Evolutionary conservation across 2,888 invertebrate genomes (phyloP).

Genomic region (Cantharis rufa): DNA sequence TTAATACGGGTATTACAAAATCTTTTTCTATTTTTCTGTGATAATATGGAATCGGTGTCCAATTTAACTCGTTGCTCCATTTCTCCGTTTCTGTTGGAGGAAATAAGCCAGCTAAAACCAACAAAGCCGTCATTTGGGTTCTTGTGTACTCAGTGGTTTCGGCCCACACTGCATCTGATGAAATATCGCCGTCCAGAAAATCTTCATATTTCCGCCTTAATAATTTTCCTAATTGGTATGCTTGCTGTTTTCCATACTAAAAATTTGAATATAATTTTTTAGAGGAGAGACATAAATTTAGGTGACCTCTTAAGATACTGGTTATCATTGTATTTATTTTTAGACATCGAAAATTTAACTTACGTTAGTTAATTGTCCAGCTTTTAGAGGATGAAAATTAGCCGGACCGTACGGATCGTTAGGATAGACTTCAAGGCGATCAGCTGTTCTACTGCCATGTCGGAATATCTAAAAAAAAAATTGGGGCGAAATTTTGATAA

Average conservation of each 20-base stretch:
- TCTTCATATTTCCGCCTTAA: slow-evolving; percentile 64
- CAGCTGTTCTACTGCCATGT: slow-evolving; percentile 61
- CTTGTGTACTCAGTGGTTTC: slow-evolving; percentile 72
- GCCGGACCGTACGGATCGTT: slow-evolving; percentile 66
- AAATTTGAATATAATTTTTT: background rate
- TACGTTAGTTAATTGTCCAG: slow-evolving; percentile 75
- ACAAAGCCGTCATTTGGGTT: slow-evolving; percentile 71
- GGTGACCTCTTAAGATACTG: background rate
- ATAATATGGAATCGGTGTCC: slow-evolving; percentile 65
- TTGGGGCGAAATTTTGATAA: too few relatives aligned
- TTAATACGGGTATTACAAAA: too few relatives aligned
- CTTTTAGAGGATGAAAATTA: slow-evolving; percentile 69
- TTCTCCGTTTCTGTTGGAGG: slow-evolving; percentile 59
- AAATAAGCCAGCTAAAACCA: slow-evolving; percentile 71
- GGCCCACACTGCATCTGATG: slow-evolving; percentile 61
- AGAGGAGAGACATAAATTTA: background rate
- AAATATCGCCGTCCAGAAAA: slow-evolving; percentile 60
- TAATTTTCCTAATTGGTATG: slow-evolving; percentile 66
- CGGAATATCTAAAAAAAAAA: background rate
- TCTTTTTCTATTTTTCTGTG: background rate
- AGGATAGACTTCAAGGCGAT: slow-evolving; percentile 62
- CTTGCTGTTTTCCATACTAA: slow-evolving; percentile 47
- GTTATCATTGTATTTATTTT: background rate
- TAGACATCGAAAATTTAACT: slow-evolving; percentile 34
- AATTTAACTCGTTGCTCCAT: slow-evolving; percentile 63